Base-by-base conservation (phyloP, 2,888 invertebrate genomes). In the Carpatolechia fugitivella region DNA sequence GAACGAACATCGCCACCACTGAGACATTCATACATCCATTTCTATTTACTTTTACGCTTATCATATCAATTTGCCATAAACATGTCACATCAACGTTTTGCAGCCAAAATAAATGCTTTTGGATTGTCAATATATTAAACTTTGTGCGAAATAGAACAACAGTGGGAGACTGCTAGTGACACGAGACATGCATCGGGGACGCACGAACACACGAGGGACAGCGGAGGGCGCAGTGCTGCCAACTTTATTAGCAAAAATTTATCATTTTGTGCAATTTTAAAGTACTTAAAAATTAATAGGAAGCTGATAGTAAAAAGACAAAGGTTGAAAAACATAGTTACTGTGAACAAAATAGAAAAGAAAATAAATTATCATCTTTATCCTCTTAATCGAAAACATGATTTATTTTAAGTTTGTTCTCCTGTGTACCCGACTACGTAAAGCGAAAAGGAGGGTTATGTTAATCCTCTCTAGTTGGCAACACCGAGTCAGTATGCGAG, bases 71-170 rank as follows among this genome's bases (percentile, higher is more conserved):
- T 29, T n/a, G n/a, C n/a, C 20, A 13, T 44, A 18, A 18, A 48
- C 3, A 47, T n/a, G 49, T 49, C 33, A 49, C 24, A 35, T 16
- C n/a, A 4, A 8, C 18, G 36, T 10, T 3, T 18, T 14, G 48
- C 44, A n/a, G 41, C 57, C 55, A 60, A 56, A 54, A 56, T 60
- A 64, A 62, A 61, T 58, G 65, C 59, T 58, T 55, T 56, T 59
- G 48, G 57, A 60, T 55, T 62, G 59, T 62, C 60, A 54, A 56
- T 56, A 52, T 54, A 41, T 40, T 56, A 54, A 3, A 60, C 56
- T 74, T 78, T 78, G 76, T 76, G 76, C 76, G 69, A 61, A 40
- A 61, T 69, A 64, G 64, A 61, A 56, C 58, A 58, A 62, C 53
- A 33, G 48, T 48, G 31, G 47, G 5, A 29, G 13, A 16, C 8